phyloP scores from a whole-genome alignment of 2,797 vertebrate species.

The Hemitrygon akajei region DNA sequence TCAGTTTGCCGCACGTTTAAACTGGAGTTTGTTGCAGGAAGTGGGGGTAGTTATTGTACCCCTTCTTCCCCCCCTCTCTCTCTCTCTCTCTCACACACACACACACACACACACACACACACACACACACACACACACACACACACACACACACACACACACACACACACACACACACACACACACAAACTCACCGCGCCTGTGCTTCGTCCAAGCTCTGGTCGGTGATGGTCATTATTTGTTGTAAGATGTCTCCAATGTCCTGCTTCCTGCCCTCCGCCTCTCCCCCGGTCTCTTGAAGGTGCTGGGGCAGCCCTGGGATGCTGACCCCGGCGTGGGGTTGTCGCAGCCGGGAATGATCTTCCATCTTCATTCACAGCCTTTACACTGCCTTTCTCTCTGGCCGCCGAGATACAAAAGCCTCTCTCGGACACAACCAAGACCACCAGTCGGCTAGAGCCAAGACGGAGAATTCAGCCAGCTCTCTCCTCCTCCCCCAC shows the following conservation, averaged over 20 bases:
- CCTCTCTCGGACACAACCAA: background rate
- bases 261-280: slow-evolving; percentile 85
- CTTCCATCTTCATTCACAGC: slow-evolving; percentile 70
- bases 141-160: too few relatives aligned
- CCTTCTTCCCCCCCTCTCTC: background rate
- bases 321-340: slow-evolving; percentile 85
- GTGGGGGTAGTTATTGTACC: background rate
- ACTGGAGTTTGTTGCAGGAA: background rate
- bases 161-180: background rate
- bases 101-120: too few relatives aligned
- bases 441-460: background rate
- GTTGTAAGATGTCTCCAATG: slow-evolving; percentile 97
- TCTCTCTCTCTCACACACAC: background rate
- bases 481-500: background rate
- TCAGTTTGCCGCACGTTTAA: background rate
- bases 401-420: background rate
- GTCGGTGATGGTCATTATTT: slow-evolving; percentile 98
- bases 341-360: slow-evolving; percentile 92
- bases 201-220: slow-evolving; percentile 97
- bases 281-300: slow-evolving; percentile 78
- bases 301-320: slow-evolving; percentile 87
- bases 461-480: background rate
- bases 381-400: background rate
- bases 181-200: slow-evolving; percentile 71
- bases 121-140: too few relatives aligned